These are phyloP conservation scores for Microhierax caerulescens DNA, from an alignment of 2,797 vertebrate species.

Conservation along the genomic window DNA sequence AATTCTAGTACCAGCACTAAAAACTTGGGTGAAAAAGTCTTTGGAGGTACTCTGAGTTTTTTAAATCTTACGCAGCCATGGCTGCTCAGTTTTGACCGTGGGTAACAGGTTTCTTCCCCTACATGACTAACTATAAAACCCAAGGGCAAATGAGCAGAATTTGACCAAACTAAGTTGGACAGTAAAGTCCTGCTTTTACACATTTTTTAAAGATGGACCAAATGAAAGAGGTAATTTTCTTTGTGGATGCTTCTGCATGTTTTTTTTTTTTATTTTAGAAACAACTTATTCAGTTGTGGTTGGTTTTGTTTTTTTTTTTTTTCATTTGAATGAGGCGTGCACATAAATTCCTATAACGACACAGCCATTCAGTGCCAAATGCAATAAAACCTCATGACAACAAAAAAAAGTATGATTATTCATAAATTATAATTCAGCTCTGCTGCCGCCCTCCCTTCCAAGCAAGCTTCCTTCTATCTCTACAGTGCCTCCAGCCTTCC, in stretches of 20 bases:
- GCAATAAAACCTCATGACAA: constrained; percentile 5
- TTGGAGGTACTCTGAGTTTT: not conserved
- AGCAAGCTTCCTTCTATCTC: not conserved
- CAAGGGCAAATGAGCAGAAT: not conserved
- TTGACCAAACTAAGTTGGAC: not conserved
- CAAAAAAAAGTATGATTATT: not conserved
- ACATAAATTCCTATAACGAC: not conserved
- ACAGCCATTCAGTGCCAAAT: not conserved
- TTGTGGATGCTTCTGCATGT: not conserved
- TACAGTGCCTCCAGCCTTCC: not conserved
- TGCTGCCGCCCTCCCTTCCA: not conserved
- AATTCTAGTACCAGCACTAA: not conserved
- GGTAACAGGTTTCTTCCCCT: not conserved
- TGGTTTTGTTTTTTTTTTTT: not conserved
- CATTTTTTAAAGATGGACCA: not conserved
- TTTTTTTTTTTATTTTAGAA: not conserved
- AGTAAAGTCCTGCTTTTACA: not conserved
- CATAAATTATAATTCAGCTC: not conserved
- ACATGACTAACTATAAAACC: not conserved
- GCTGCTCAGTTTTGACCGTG: not conserved
- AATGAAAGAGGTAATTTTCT: not conserved
- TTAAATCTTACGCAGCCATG: not conserved
- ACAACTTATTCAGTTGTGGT: not conserved
- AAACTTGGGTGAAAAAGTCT: not conserved
- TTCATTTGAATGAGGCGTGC: not conserved